phyloP scores from a whole-genome alignment of 2,797 vertebrate species.

The Muraenolepis orangiensis region DNA sequence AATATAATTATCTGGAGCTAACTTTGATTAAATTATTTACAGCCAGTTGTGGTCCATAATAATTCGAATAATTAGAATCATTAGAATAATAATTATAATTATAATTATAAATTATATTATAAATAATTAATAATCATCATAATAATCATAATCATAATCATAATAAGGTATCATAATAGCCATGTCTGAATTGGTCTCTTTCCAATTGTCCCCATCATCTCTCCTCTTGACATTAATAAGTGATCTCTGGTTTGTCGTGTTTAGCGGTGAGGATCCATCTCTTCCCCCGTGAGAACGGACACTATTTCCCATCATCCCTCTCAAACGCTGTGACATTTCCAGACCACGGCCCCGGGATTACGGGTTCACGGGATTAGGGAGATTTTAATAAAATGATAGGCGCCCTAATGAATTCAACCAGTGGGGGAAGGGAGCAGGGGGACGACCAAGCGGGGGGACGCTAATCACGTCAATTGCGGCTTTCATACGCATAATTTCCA shows the following conservation, averaged over 20 bases:
- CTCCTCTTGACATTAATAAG: no score
- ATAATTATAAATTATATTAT: no score
- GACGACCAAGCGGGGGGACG: conserved; percentile 45
- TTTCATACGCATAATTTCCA: conserved; percentile 76
- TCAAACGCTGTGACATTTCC: conserved; percentile 57
- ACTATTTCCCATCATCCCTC: conserved; percentile 48
- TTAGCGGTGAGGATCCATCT: conserved; percentile 43
- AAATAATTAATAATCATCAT: no score
- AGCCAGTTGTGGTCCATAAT: not conserved
- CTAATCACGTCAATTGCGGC: conserved; percentile 78
- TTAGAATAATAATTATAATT: no score
- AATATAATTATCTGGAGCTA: not conserved
- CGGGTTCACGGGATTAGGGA: conserved; percentile 65
- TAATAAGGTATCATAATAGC: not conserved
- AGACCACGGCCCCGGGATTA: conserved; percentile 54
- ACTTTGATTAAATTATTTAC: no score
- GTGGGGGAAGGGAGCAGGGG: no score
- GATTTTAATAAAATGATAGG: conserved; percentile 76
- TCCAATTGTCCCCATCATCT: not conserved
- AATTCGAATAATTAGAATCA: no score
- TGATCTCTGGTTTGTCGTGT: not conserved
- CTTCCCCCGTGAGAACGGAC: no score
- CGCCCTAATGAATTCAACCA: conserved; percentile 55
- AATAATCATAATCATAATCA: no score
- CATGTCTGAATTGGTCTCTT: not conserved